Percentiles rank a stretch among this genome's conserved stretches.
Conservation (phyloP, 35 echinoderm and acorn worm species). For the Anneissia japonica region DNA sequence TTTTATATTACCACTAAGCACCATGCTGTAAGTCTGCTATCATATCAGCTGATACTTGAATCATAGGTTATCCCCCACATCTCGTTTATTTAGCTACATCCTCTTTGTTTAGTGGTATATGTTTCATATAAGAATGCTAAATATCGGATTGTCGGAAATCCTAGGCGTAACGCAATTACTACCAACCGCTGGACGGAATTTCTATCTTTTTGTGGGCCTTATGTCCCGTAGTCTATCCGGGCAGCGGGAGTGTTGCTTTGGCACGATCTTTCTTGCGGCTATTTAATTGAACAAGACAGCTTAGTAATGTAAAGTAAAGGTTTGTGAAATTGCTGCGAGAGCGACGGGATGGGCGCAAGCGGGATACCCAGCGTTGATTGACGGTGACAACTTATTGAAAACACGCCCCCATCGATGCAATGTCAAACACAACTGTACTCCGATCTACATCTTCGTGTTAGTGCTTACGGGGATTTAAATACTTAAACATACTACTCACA, state of each 20-base stretch:
- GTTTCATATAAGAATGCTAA: not conserved
- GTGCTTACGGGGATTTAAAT: not conserved
- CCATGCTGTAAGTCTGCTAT: not conserved
- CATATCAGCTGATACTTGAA: not conserved
- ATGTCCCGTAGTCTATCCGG: not conserved
- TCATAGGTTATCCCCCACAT: not conserved
- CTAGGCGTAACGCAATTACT: not conserved
- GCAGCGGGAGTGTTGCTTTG: not conserved
- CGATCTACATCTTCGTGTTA: not conserved
- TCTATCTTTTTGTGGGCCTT: not conserved
- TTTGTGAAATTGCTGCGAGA: not conserved
- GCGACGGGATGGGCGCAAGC: no score
- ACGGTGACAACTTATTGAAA: not conserved
- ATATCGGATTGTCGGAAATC: not conserved
- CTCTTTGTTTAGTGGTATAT: not conserved
- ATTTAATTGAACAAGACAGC: not conserved
- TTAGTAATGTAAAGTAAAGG: not conserved
- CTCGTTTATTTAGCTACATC: not conserved
- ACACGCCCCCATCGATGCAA: not conserved
- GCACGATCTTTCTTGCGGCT: not conserved
- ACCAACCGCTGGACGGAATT: not conserved
- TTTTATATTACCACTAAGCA: not conserved
- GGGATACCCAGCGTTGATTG: no score
- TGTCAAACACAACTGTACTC: not conserved
- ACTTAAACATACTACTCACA: not conserved